Base-by-base conservation (phyloP, 2,888 invertebrate genomes). In the Ophioninae sp. region DNA sequence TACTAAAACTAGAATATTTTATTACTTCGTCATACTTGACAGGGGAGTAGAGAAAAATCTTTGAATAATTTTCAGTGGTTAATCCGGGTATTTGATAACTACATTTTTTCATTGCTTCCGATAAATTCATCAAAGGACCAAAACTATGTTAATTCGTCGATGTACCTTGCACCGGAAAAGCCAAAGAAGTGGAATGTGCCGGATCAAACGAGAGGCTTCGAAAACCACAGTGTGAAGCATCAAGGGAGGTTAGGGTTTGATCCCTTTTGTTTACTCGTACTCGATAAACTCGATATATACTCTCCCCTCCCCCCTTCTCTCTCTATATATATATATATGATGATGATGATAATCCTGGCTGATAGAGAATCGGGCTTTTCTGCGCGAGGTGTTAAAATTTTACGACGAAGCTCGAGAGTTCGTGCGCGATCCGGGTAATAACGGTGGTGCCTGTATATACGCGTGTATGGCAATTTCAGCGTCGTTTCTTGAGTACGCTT, bases 301-400 rank as follows among this genome's bases (percentile, higher is more conserved):
- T 20, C 10, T 21, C 13, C n/a, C n/a, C n/a, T n/a, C n/a, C n/a
- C n/a, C n/a, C n/a, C 17, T 21, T 7, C 1, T 39, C n/a, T 37
- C 5, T 20, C n/a, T 20, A 20, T 2, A 37, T 41, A 39, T 65
- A 65, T n/a, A 20, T n/a, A 2, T 1, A n/a, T 20, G 65, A 20
- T 41, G 50, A 62, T 62, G 0, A n/a, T 20, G 65, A 20, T 41
- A 13, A 62, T 62, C 23, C 21, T 23, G 23, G 13, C 8, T 23
- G 13, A 23, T 23, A 62, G 62, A 23, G 6, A 30, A 13, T 3
- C 30, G 62, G 23, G 13, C 23, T 62, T 23, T 62, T 62, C 10
- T 62, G 23, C 7, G 41, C 21, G 21, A 72, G 59, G 59, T 59
- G 57, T 72, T 72, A 13, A 72, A 72, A 72, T 72, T 59, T 72